Base-by-base conservation (phyloP, 2,113 vertebrate genomes). In the Gallinago jamesoni region DNA sequence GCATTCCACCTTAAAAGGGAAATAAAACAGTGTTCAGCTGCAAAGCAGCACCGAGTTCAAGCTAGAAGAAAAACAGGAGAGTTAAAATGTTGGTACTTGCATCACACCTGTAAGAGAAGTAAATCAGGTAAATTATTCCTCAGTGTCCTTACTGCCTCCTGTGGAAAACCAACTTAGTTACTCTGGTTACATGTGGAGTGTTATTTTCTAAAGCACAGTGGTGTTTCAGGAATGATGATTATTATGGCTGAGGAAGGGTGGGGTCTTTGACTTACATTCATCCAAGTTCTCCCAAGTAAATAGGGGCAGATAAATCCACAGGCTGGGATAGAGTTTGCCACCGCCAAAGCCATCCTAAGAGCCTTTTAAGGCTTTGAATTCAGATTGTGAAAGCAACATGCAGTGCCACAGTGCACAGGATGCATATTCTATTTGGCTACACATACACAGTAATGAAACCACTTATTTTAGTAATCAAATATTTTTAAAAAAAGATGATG, bases 1-100 rank as follows among this genome's bases (percentile, higher is more conserved):
- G 99, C 99, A 99, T 99, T 73, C 99, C 99, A 94, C 99, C 99
- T 99, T 75, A 94, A 76, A 96, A 87, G 74, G 30, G 94, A 98
- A 63, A 89, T 53, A 62, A 97, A 96, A 57, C 80, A 30, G 53
- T 59, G 62, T 81, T 93, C 31, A 88, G 60, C 24, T 59, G 35
- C 53, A 67, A 68, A 89, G 91, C 43, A 57, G 18, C 24, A 74
- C 22, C 28, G 62, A 78, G 30, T 28, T 72, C 69, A 86, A 89
- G 69, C 45, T 37, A 84, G 41, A 81, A 66, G 35, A 66, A 77
- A 83, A 86, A 20, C 0, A 60, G 6, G 11, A n/a, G 21, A 90
- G 45, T 73, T 72, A 45, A 84, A 81, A 43, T 30, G 18, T 48
- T 68, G 37, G n/a, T 67, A 75, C 17, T 56, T 72, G 16, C 73